These are phyloP conservation scores for Glossophaga mutica DNA, from an alignment of 2,797 vertebrate genomes.

Conservation along the genomic window DNA sequence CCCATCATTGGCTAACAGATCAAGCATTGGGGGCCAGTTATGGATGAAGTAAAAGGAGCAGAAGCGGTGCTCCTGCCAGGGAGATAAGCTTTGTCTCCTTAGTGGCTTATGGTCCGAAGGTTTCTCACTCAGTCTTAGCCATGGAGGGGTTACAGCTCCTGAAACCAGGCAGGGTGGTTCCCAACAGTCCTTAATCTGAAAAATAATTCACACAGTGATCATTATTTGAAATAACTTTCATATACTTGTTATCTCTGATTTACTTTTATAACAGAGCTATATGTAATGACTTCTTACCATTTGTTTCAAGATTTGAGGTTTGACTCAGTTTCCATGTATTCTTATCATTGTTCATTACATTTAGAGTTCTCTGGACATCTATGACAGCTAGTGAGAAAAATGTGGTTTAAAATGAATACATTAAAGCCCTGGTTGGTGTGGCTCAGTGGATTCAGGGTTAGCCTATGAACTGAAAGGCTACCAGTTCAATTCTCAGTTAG, in stretches of 20 bases:
- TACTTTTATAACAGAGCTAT: not conserved
- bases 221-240: not conserved
- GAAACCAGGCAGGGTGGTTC: no score
- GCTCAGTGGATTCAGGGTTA: not conserved
- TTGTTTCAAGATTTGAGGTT: slow-evolving; percentile 8
- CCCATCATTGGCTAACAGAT: no score
- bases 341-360: not conserved
- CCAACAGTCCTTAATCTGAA: not conserved
- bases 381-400: not conserved
- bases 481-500: not conserved
- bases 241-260: not conserved
- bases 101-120: no score
- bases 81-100: no score
- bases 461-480: not conserved
- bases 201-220: not conserved
- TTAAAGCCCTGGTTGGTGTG: not conserved
- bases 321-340: slow-evolving; percentile 37
- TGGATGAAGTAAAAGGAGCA: no score
- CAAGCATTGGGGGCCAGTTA: no score
- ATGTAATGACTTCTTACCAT: not conserved
- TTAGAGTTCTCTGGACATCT: not conserved
- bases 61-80: no score
- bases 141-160: no score
- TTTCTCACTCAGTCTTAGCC: no score
- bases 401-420: not conserved